Conservation (phyloP, 2,113 vertebrate genomes). For the Corynorhinus townsendii region DNA sequence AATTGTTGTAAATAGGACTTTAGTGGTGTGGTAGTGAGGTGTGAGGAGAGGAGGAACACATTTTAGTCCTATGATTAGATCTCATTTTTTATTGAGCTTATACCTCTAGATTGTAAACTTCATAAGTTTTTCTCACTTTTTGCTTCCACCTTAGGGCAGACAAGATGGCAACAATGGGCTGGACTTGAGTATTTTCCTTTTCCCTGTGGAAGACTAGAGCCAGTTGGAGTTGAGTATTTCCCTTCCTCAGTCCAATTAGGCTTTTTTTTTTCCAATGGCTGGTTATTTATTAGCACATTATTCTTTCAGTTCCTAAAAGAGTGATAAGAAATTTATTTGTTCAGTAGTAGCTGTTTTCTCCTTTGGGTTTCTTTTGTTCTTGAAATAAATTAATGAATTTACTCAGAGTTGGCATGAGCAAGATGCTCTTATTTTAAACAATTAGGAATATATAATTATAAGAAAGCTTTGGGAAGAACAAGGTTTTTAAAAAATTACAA, state of each 20-base stretch:
- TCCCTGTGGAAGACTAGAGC: not conserved
- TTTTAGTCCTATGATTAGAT: not conserved
- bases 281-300: not conserved
- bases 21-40: not conserved
- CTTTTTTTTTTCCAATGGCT: not conserved
- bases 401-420: not conserved
- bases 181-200: not conserved
- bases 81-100: not conserved
- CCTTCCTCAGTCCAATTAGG: not conserved
- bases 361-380: not conserved
- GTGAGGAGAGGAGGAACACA: not conserved
- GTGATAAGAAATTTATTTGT: not conserved
- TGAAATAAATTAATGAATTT: not conserved
- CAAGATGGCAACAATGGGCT: not conserved
- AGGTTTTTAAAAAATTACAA: not conserved
- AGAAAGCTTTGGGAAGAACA: constrained; percentile 23
- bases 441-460: not conserved
- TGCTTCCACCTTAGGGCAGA: not conserved
- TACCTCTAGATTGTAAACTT: not conserved
- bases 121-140: not conserved
- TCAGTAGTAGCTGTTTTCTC: not conserved
- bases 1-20: not conserved
- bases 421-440: not conserved
- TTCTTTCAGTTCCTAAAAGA: not conserved
- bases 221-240: not conserved